Base-by-base conservation (phyloP, 1,140 invertebrate genomes). In the Gonatopus flavifemur region DNA sequence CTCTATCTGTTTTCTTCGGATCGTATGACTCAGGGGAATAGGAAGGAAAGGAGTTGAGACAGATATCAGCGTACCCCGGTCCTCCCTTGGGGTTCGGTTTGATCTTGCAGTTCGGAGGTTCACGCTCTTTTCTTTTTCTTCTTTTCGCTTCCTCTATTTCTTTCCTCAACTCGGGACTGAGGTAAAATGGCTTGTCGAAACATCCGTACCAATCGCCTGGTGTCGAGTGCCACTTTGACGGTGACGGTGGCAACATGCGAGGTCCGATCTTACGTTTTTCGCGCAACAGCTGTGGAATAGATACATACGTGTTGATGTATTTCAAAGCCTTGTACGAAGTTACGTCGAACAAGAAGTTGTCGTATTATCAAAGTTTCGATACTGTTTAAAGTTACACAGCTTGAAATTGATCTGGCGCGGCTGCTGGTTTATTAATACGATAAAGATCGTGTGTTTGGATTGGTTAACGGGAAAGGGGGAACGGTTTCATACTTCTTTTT, bases 141-240 rank as follows among this genome's bases (percentile, higher is more conserved):
- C 24, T 41, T 13, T n/a, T n/a, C n/a, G n/a, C n/a, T n/a, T n/a
- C n/a, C 12, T 8, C 13, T 19, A 3, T 10, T 41, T 53, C 25
- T 4, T 37, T 2, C 19, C 32, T 42, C 21, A 49, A 2, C 10
- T 49, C 18, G 2, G 62, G 59, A 46, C 55, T 66, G 20, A 74
- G 70, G 50, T 56, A 49, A 35, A 35, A 39, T 8, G 69, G 51
- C 15, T 69, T 68, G 28, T 62, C 61, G 21, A 72, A 59, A 36
- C 72, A 74, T 9, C 72, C 69, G 8, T 61, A 49, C 52, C 61
- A 72, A 56, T 73, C 70, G 36, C 66, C 67, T 0, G 68, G 66
- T 9, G 69, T 65, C 9, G 72, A 70, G 25, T 72, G 70, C 24
- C 52, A 46, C 40, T 74, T 72, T 2, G 61, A 39, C 1, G 55